phyloP scores from a whole-genome alignment of 2,113 vertebrate genomes.

The Hucho hucho region DNA sequence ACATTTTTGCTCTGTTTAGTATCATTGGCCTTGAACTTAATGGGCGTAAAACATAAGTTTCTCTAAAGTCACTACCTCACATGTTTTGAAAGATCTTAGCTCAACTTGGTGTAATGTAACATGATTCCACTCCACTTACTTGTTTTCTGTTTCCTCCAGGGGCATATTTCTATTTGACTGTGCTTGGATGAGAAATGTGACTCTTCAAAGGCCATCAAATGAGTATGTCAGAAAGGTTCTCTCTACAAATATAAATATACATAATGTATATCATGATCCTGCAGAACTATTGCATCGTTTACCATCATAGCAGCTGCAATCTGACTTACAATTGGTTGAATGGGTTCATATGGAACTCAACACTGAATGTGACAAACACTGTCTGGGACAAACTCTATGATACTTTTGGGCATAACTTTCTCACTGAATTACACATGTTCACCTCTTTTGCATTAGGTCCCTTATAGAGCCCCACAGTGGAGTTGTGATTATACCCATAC shows the following conservation, averaged over 20 bases:
- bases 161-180: not conserved
- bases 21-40: not conserved
- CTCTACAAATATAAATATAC: not conserved
- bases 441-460: no score
- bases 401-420: no score
- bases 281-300: no score
- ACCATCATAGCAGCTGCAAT: no score
- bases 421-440: no score
- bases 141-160: not conserved
- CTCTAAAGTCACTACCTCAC: not conserved
- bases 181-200: not conserved
- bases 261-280: no score
- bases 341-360: no score
- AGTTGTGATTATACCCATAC: no score
- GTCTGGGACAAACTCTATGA: no score
- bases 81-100: not conserved
- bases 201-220: not conserved
- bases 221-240: not conserved
- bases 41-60: not conserved
- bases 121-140: not conserved
- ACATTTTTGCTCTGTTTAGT: not conserved
- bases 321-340: no score
- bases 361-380: no score
- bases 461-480: no score
- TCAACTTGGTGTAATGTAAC: not conserved